A percentile compares a stretch with the other conserved stretches of the same genome.
Conservation (phyloP, 1,140 invertebrate genomes). For the Aleiodes sp. region DNA sequence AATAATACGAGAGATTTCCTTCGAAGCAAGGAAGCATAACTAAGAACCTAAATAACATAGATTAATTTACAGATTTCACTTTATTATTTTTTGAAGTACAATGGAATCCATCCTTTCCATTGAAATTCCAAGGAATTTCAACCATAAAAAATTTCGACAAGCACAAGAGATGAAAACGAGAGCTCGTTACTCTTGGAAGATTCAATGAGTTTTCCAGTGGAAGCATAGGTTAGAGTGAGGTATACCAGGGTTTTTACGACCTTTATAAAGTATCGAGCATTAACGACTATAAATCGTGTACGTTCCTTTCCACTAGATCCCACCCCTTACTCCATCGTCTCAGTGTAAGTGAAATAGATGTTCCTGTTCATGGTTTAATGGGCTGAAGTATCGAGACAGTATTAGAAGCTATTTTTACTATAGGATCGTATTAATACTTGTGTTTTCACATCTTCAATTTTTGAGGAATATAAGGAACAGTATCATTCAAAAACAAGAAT, state of each 20-base stretch:
- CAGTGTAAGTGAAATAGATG: slow-evolving; percentile 59
- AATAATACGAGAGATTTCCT: too few relatives aligned
- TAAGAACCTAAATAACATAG: too few relatives aligned
- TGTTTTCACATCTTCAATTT: too few relatives aligned
- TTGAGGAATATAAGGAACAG: too few relatives aligned
- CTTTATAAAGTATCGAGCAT: slow-evolving; percentile 52
- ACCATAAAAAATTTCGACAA: not conserved
- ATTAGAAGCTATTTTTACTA: too few relatives aligned
- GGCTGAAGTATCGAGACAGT: slow-evolving; percentile 22
- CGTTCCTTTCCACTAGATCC: slow-evolving; percentile 44
- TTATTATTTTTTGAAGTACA: too few relatives aligned
- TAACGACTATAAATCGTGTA: slow-evolving; percentile 56
- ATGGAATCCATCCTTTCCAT: not conserved
- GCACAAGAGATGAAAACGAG: not conserved
- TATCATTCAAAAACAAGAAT: too few relatives aligned
- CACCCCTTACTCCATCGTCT: slow-evolving; percentile 24
- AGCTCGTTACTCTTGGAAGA: not conserved
- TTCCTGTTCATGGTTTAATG: slow-evolving; percentile 50
- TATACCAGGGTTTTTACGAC: slow-evolving; percentile 44
- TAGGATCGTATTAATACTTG: too few relatives aligned
- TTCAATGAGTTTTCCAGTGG: not conserved
- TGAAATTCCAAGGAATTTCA: not conserved
- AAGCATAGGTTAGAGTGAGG: slow-evolving; percentile 5
- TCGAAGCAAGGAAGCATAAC: too few relatives aligned
- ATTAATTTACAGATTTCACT: too few relatives aligned